Conservation (phyloP, 2,888 invertebrate genomes). For the Leistus spinibarbis region DNA sequence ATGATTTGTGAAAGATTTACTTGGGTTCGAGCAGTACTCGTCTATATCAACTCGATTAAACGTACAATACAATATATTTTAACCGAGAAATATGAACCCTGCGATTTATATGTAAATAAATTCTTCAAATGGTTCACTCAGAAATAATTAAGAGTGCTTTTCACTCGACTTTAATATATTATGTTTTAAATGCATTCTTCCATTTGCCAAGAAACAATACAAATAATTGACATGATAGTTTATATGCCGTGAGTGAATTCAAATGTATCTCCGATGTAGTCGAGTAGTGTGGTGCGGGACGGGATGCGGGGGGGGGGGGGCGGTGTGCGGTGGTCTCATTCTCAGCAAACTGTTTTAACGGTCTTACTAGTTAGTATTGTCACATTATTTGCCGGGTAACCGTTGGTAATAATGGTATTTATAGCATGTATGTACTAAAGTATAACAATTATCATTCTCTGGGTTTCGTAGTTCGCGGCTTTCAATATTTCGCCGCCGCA, state of each 20-base stretch:
- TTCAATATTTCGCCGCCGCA: slow-evolving; percentile 29
- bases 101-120: too few species aligned
- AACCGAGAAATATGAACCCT: too few species aligned
- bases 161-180: too few species aligned
- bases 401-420: slow-evolving; percentile 56
- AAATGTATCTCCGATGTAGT: background rate
- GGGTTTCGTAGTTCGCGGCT: slow-evolving; percentile 17
- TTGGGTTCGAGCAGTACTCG: too few species aligned
- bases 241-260: too few species aligned
- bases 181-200: too few species aligned
- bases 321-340: background rate
- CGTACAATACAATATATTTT: too few species aligned
- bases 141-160: too few species aligned
- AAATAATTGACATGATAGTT: too few species aligned
- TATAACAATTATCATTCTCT: slow-evolving; percentile 39
- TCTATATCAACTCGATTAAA: too few species aligned
- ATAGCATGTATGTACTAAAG: slow-evolving; percentile 52
- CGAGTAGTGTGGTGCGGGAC: background rate
- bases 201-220: too few species aligned
- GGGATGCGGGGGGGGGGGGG: background rate
- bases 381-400: slow-evolving; percentile 47
- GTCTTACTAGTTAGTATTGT: slow-evolving; percentile 26
- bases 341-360: slow-evolving; percentile 23
- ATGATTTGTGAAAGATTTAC: background rate
- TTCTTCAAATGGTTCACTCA: too few species aligned